Conservation (phyloP, 2,888 invertebrate species). For the Chrysotoxum bicinctum region DNA sequence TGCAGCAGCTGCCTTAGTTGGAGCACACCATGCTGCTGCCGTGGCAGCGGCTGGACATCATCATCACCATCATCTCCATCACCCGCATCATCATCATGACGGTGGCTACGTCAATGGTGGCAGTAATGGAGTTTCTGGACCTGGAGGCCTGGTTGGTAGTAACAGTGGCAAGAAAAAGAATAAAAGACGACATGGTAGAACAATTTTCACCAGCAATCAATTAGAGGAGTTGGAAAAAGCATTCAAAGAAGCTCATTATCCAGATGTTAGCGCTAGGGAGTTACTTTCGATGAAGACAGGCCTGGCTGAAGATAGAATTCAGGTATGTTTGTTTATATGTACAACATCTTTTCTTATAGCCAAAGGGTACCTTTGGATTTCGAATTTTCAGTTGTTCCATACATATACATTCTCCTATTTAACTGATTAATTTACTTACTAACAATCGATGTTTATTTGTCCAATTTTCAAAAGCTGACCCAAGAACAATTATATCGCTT, state of each 20-base stretch:
- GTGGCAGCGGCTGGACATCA: slow-evolving; percentile 77
- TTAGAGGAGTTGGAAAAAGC: slow-evolving; percentile 99
- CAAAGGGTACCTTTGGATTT: too few relatives aligned
- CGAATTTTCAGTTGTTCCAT: too few relatives aligned
- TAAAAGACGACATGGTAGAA: slow-evolving; percentile 96
- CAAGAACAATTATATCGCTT: too few relatives aligned
- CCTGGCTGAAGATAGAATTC: slow-evolving; percentile 95
- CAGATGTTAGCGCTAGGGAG: slow-evolving; percentile 98
- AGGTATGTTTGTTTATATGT: slow-evolving; percentile 83
- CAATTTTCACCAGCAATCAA: slow-evolving; percentile 99
- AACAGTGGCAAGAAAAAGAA: slow-evolving; percentile 93
- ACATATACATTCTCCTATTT: too few relatives aligned
- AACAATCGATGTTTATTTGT: too few relatives aligned
- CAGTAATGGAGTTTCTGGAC: slow-evolving; percentile 52
- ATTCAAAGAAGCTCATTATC: slow-evolving; percentile 99
- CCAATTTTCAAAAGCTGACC: too few relatives aligned
- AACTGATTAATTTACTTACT: too few relatives aligned
- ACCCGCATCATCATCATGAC: slow-evolving; percentile 74
- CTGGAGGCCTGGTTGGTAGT: slow-evolving; percentile 75
- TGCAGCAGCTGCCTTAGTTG: slow-evolving; percentile 75
- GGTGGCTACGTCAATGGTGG: slow-evolving; percentile 74
- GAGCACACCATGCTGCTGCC: slow-evolving; percentile 77
- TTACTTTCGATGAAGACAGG: slow-evolving; percentile 96
- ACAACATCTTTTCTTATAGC: too few relatives aligned
- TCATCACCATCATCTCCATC: slow-evolving; percentile 71